A percentile compares a stretch with the other conserved stretches of the same genome.
phyloP scores from a whole-genome alignment of 1,140 invertebrate species.

The Schlechtendalia chinensis region DNA sequence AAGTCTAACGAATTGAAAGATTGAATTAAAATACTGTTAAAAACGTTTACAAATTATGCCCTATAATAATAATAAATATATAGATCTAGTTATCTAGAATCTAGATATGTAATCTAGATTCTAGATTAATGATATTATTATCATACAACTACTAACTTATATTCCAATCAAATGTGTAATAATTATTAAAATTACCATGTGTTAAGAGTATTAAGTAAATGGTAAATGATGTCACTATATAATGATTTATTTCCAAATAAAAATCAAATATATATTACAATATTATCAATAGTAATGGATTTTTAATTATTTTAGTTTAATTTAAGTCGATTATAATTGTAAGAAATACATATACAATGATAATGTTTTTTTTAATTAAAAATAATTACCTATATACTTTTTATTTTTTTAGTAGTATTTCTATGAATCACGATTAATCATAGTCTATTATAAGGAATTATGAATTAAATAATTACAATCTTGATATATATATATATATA shows the following conservation, averaged over 20 bases:
- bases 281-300: neutral
- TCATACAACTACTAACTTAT: neutral
- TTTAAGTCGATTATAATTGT: neutral
- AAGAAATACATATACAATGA: neutral
- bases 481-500: too few species aligned
- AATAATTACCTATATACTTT: neutral
- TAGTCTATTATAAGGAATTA: neutral
- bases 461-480: neutral
- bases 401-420: neutral
- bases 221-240: neutral
- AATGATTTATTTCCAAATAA: conserved; percentile 6
- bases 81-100: neutral
- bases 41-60: conserved; percentile 1
- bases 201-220: neutral
- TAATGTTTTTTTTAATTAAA: conserved; percentile 1
- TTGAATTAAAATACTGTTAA: neutral
- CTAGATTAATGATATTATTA: neutral
- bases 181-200: neutral
- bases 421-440: conserved; percentile 11
- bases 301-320: neutral
- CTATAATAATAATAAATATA: neutral
- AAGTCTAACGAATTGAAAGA: neutral
- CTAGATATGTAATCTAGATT: too few species aligned
- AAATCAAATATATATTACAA: neutral
- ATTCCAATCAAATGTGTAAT: neutral